A percentile compares a stretch with the other conserved stretches of the same genome.
Evolutionary conservation across 2,113 vertebrate species (phyloP).

Genomic region (Eclectus roratus): DNA sequence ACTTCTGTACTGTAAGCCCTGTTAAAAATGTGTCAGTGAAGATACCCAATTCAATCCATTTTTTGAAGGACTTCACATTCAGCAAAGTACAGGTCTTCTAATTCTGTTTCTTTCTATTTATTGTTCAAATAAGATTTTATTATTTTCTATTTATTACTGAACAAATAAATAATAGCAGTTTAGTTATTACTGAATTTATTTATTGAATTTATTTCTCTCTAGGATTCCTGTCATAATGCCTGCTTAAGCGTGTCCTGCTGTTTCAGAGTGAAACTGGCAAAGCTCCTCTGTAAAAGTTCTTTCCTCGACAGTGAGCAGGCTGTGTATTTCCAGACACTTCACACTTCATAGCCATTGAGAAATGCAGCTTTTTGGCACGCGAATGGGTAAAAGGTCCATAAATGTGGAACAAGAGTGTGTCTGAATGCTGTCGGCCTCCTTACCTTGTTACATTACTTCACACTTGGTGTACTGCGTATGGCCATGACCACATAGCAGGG

Average conservation of each 20-base stretch:
- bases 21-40: background rate
- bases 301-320: rapidly evolving
- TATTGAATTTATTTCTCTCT: background rate
- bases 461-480: no score
- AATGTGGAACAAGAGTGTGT: background rate
- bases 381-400: background rate
- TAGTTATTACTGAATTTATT: background rate
- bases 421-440: background rate
- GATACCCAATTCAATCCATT: background rate
- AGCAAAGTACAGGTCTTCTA: background rate
- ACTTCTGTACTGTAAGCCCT: background rate
- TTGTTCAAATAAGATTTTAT: background rate
- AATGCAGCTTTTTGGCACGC: background rate
- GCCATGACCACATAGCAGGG: rapidly evolving
- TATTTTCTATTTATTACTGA: background rate
- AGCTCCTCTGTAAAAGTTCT: background rate
- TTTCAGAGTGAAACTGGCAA: background rate
- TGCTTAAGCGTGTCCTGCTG: background rate
- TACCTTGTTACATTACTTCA: background rate
- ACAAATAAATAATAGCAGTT: background rate
- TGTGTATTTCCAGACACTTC: background rate
- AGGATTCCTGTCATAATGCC: background rate
- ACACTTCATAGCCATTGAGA: background rate
- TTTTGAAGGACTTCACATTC: background rate
- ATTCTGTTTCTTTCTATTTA: background rate